Base-by-base conservation (phyloP, 2,113 vertebrate genomes). In the Prionailurus bengalensis region DNA sequence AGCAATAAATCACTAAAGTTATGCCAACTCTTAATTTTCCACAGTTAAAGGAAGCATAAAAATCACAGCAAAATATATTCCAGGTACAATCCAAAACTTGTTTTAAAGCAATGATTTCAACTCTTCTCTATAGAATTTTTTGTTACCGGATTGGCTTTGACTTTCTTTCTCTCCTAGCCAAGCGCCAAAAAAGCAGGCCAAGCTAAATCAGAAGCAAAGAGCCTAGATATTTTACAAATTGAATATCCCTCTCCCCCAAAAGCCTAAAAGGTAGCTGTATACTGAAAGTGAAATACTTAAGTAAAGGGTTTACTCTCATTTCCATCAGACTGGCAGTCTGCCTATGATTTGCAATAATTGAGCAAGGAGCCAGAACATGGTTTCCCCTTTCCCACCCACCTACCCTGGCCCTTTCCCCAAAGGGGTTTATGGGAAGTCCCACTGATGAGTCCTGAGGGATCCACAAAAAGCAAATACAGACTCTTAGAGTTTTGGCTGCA, bases 401-500 rank as follows among this genome's bases (percentile, higher is more conserved):
- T 61, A 29, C 21, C 48, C 79, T 16, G 2, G 29, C 90, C 42
- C 36, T 82, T 94, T 74, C 93, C 89, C 91, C 86, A 45, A 33
- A 97, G 92, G 95, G 93, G 73, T 91, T 97, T 95, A 96, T 97
- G 95, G 95, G 92, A 98, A 98, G 78, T 96, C 94, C 95, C 36
- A 81, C 1, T 61, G 87, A 94, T 81, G 84, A 89, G 74, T 76
- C 97, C 89, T 39, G 3, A 17, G 94, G 94, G 97, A 96, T 74
- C 87, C 73, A 91, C 94, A 96, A 96, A 97, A 95, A 82, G 84
- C 82, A 95, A 97, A 98, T 92, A 98, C 97, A 94, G 97, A 89
- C 83, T 97, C 96, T 96, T 83, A 94, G 95, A 96, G 95, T 97
- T 97, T 98, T 98, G 98, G 98, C 98, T 98, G 94, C 73, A 96